A percentile compares a stretch with the other conserved stretches of the same genome.
Conservation (phyloP, 2,797 vertebrate genomes). For the Erethizon dorsatum region DNA sequence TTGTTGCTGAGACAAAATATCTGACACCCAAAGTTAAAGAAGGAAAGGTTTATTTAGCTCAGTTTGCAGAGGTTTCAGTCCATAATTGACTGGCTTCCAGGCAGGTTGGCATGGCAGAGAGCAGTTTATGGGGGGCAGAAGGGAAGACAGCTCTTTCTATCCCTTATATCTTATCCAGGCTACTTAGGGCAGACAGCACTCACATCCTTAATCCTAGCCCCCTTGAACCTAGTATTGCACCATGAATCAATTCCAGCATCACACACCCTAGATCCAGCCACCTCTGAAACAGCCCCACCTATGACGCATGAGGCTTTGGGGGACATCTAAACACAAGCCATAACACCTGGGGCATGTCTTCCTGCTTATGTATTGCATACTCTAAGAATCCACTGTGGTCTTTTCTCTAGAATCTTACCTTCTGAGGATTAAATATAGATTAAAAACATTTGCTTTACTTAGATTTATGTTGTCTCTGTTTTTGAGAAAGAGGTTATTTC, state of each 20-base stretch:
- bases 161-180: not conserved
- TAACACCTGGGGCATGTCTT: not conserved
- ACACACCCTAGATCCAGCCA: not conserved
- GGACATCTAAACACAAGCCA: not conserved
- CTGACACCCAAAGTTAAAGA: not conserved
- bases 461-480: not conserved
- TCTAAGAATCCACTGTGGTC: not conserved
- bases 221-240: not conserved
- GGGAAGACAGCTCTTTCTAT: not conserved
- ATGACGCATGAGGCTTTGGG: not conserved
- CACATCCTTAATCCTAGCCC: not conserved
- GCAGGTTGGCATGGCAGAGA: no score
- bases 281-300: not conserved
- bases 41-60: not conserved
- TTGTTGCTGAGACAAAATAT: not conserved
- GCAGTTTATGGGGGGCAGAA: not conserved
- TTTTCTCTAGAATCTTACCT: not conserved
- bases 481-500: not conserved
- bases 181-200: not conserved
- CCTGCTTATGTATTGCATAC: not conserved
- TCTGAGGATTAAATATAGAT: slow-evolving; percentile 21
- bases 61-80: not conserved
- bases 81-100: not conserved
- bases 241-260: not conserved
- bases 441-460: not conserved